phyloP scores from a whole-genome alignment of 2,888 invertebrate species.

The Muschampia plurimacula region DNA sequence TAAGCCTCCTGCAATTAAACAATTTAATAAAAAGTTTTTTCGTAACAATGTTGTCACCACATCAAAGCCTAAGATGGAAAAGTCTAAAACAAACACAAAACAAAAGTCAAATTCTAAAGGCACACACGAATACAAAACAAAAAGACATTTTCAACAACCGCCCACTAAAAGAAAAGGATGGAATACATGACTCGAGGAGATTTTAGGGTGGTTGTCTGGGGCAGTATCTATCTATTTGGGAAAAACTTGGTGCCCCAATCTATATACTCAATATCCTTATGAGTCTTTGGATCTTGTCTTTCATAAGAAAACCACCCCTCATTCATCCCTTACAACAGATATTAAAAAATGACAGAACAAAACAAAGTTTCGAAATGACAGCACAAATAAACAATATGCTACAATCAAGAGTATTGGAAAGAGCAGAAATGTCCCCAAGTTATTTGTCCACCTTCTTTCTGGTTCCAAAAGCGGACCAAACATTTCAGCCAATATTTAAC shows the following conservation, averaged over 20 bases:
- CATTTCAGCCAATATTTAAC: neutral
- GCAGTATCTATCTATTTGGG: conserved; percentile 1
- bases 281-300: neutral
- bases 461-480: neutral
- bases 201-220: conserved; percentile 4
- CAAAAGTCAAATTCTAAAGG: neutral
- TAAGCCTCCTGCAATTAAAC: neutral
- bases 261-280: neutral
- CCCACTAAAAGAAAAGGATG: neutral
- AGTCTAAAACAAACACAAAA: neutral
- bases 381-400: neutral
- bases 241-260: neutral
- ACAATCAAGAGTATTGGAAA: neutral
- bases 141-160: neutral
- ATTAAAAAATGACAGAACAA: neutral
- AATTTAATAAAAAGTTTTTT: conserved; percentile 1
- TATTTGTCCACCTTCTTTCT: conserved; percentile 1
- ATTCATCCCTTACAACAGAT: neutral
- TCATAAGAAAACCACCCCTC: neutral
- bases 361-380: neutral
- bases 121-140: neutral
- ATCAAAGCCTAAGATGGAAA: neutral
- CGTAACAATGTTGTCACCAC: neutral
- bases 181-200: neutral
- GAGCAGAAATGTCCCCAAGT: neutral